Evolutionary conservation across 2,888 invertebrate species (phyloP).

Genomic region (Monoplex corrugatus): DNA sequence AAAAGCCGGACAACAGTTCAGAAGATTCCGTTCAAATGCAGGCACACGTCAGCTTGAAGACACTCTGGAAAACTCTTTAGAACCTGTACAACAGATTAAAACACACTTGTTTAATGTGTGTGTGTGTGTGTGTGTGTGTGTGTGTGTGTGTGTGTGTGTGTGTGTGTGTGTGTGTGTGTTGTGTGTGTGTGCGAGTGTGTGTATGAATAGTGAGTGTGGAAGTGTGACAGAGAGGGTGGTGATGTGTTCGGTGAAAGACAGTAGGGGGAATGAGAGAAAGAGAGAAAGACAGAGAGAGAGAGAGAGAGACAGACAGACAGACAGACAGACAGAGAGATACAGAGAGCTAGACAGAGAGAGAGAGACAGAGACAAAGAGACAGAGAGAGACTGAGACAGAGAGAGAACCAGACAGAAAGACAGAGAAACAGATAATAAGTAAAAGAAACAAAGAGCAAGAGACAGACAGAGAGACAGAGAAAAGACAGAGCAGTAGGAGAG

Average conservation of each 20-base stretch:
- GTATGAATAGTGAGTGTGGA: background rate
- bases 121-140: background rate
- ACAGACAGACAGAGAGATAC: background rate
- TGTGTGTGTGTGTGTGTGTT: background rate
- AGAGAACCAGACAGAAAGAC: too few relatives aligned
- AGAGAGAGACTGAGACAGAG: too few relatives aligned
- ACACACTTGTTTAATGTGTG: background rate
- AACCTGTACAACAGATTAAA: background rate
- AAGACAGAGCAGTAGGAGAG: too few relatives aligned
- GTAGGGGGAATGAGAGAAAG: background rate
- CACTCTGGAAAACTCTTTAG: constrained; percentile 98
- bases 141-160: background rate
- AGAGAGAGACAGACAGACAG: background rate
- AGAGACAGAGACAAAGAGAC: background rate
- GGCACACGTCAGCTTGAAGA: constrained; percentile 98
- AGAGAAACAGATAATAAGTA: too few relatives aligned
- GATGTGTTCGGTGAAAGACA: background rate
- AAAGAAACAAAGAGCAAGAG: too few relatives aligned
- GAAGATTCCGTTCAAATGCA: constrained; percentile 97
- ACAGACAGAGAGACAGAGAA: too few relatives aligned
- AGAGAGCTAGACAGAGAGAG: background rate
- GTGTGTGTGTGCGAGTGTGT: background rate
- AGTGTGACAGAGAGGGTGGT: background rate
- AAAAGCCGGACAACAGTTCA: constrained; percentile 90
- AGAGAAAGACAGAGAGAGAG: background rate